phyloP scores from a whole-genome alignment of 2,113 vertebrate species.

The Cavia aperea region DNA sequence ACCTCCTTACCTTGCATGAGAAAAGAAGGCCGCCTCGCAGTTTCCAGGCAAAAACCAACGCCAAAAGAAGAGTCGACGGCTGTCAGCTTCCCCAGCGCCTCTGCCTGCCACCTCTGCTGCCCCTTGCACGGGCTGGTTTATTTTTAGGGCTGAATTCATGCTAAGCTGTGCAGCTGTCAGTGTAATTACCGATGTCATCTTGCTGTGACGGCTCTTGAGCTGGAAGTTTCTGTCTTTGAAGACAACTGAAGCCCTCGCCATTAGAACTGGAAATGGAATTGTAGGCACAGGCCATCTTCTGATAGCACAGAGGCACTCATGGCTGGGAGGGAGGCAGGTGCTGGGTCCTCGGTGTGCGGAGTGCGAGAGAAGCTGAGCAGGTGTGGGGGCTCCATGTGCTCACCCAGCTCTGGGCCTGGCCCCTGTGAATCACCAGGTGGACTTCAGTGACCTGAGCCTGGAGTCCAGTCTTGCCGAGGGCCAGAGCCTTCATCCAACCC shows the following conservation, averaged over 20 bases:
- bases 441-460: not conserved
- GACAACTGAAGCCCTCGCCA: not conserved
- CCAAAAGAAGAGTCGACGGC: not conserved
- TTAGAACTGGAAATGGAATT: not conserved
- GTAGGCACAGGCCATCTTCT: not conserved
- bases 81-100: not conserved
- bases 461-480: not conserved
- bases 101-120: not conserved
- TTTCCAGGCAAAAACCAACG: slow-evolving; percentile 36
- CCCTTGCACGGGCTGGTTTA: slow-evolving; percentile 1
- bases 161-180: slow-evolving; percentile 38
- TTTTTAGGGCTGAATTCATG: slow-evolving; percentile 46
- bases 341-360: not conserved
- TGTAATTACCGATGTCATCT: slow-evolving; percentile 43
- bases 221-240: slow-evolving; percentile 56
- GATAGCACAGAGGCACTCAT: not conserved
- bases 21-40: not conserved
- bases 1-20: not conserved
- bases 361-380: no score
- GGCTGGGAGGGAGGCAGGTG: not conserved
- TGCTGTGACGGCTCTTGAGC: not conserved
- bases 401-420: not conserved
- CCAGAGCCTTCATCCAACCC: not conserved
- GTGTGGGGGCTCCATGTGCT: not conserved
- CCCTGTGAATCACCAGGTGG: not conserved